Conservation (phyloP, 1,140 invertebrate species). For the Stenopsyche tienmushanensis region DNA sequence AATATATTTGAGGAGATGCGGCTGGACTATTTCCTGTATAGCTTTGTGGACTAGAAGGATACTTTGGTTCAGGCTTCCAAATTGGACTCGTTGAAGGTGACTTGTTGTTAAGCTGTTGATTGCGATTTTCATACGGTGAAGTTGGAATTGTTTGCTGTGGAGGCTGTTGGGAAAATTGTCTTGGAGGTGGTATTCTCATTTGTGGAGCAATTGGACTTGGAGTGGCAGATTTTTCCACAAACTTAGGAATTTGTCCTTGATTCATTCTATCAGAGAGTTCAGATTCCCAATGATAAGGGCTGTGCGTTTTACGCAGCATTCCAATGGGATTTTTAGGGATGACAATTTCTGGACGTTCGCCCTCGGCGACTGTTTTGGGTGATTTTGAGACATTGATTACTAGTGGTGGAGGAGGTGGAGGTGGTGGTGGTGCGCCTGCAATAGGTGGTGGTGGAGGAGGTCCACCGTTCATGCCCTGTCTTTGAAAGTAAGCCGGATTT, state of each 20-base stretch:
- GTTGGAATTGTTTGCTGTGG: constrained; percentile 42
- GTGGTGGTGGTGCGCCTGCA: constrained; percentile 37
- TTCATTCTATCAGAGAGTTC: constrained; percentile 50
- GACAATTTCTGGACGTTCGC: constrained; percentile 65
- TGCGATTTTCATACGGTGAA: constrained; percentile 30
- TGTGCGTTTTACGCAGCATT: constrained; percentile 56
- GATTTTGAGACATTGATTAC: constrained; percentile 51
- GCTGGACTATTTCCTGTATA: background rate
- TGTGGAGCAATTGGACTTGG: constrained; percentile 53
- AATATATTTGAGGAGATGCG: constrained; percentile 14
- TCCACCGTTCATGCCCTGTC: constrained; percentile 44
- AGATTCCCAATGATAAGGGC: constrained; percentile 55
- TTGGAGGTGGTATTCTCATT: constrained; percentile 44
- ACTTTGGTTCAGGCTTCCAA: constrained; percentile 53
- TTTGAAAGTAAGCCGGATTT: constrained; percentile 55
- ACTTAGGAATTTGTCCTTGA: constrained; percentile 51
- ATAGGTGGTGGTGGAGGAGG: constrained; percentile 58
- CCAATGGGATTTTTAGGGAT: constrained; percentile 68
- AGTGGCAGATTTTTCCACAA: constrained; percentile 47
- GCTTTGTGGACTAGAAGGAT: constrained; percentile 40
- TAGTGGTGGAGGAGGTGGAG: constrained; percentile 49
- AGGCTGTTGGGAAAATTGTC: constrained; percentile 46
- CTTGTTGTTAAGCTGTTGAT: constrained; percentile 48
- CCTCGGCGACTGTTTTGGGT: constrained; percentile 43
- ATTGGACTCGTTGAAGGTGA: constrained; percentile 52